Conservation (phyloP, 2,888 invertebrate genomes). For the Steinernema carpocapsae region DNA sequence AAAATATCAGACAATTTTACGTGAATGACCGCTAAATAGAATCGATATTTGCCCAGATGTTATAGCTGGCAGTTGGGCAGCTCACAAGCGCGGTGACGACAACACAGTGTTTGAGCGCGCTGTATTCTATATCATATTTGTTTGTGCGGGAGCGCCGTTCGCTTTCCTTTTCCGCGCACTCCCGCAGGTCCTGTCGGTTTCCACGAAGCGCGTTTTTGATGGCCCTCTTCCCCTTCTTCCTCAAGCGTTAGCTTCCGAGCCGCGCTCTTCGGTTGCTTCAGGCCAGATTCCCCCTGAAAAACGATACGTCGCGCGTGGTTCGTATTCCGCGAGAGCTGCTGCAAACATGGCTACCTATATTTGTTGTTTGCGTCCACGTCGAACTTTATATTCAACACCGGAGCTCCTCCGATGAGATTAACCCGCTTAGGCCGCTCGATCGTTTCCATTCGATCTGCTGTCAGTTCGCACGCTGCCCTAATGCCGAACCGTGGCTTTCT, state of each 20-base stretch:
- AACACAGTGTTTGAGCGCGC: slow-evolving; percentile 33
- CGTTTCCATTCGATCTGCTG: not conserved
- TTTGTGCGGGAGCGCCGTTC: slow-evolving; percentile 25
- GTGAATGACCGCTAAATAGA: slow-evolving; percentile 9
- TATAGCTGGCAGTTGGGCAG: slow-evolving; percentile 27
- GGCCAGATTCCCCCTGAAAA: not conserved
- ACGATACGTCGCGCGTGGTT: slow-evolving; percentile 15
- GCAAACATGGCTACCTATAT: slow-evolving; percentile 30
- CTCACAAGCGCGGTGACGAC: slow-evolving; percentile 30
- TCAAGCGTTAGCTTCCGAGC: not conserved
- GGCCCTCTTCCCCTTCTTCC: not conserved
- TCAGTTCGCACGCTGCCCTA: too few relatives aligned
- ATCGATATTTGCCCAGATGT: slow-evolving; percentile 34
- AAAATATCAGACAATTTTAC: slow-evolving; percentile 7
- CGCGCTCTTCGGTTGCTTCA: not conserved
- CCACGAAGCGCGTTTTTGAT: not conserved
- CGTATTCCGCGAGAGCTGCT: slow-evolving; percentile 6
- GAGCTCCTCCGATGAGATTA: not conserved
- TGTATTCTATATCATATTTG: slow-evolving; percentile 31
- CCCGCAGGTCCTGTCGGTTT: slow-evolving; percentile 22
- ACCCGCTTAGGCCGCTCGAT: not conserved
- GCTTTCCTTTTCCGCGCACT: slow-evolving; percentile 27
- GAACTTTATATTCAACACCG: not conserved
- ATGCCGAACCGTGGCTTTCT: too few relatives aligned
- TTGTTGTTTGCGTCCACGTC: slow-evolving; percentile 8